Conservation (phyloP, 2,888 invertebrate genomes). For the Nasonovia ribisnigri region DNA sequence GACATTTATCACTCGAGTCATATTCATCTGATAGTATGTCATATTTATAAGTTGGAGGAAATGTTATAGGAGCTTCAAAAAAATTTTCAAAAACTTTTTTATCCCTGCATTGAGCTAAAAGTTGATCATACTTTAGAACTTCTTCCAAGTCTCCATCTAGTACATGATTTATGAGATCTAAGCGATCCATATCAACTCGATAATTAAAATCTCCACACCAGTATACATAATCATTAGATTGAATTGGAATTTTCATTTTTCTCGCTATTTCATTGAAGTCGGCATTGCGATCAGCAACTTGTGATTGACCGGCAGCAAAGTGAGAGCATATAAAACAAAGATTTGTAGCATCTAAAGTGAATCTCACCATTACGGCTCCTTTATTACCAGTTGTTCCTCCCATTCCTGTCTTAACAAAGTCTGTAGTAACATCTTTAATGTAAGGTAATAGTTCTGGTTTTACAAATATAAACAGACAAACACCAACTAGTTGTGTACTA, state of each 20-base stretch:
- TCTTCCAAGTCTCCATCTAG: constrained; percentile 80
- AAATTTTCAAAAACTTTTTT: constrained; percentile 93
- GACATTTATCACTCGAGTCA: constrained; percentile 97
- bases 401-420: constrained; percentile 97
- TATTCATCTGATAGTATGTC: constrained; percentile 98
- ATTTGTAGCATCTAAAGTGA: constrained; percentile 92
- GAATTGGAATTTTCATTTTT: constrained; percentile 92
- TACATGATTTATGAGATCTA: constrained; percentile 89
- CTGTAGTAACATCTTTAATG: constrained; percentile 92
- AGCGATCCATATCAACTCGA: constrained; percentile 94
- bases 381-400: constrained; percentile 98
- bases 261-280: constrained; percentile 96
- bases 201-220: constrained; percentile 99
- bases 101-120: constrained; percentile 82
- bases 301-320: constrained; percentile 98
- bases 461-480: constrained; percentile 95
- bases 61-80: constrained; percentile 90
- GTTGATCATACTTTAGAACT: constrained; percentile 89
- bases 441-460: constrained; percentile 89
- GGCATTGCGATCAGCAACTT: constrained; percentile 93
- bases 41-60: constrained; percentile 98
- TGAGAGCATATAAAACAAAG: constrained; percentile 98
- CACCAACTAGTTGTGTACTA: constrained; percentile 96
- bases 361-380: constrained; percentile 93
- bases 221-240: constrained; percentile 97